These are phyloP conservation scores for Anthonomus grandis DNA, from an alignment of 1,140 invertebrate species.

Conservation along the genomic window DNA sequence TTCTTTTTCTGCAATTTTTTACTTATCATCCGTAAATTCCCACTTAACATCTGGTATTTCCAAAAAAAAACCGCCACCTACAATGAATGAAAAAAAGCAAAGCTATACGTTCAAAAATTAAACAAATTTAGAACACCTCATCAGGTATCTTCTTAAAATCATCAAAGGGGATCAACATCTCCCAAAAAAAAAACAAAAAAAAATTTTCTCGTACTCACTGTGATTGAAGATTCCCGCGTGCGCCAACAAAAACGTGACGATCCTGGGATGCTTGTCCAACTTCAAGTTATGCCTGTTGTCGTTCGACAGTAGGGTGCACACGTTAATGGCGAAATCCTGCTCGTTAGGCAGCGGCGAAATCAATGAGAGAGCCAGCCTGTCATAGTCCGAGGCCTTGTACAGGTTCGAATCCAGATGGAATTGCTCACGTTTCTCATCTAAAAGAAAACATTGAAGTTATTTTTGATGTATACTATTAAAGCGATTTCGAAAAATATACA, in stretches of 20 bases:
- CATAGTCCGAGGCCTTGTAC: conserved; percentile 78
- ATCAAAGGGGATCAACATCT: too few species aligned
- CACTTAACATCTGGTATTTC: too few species aligned
- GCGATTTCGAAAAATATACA: too few species aligned
- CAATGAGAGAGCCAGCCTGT: conserved; percentile 83
- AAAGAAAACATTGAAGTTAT: conserved; percentile 7
- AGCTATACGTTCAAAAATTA: background rate
- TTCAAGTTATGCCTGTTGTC: conserved; percentile 87
- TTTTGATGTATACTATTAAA: too few species aligned
- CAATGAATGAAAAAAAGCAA: background rate
- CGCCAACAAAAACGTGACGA: conserved; percentile 85
- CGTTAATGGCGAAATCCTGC: conserved; percentile 97
- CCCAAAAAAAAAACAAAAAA: too few species aligned
- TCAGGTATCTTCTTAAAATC: too few species aligned
- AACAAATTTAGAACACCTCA: too few species aligned
- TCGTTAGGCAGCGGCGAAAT: conserved; percentile 95
- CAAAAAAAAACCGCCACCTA: too few species aligned
- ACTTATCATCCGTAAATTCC: too few species aligned
- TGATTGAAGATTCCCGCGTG: conserved; percentile 91
- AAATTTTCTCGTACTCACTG: too few species aligned
- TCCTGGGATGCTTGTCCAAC: conserved; percentile 75
- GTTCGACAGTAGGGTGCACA: conserved; percentile 91
- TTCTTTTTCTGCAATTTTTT: too few species aligned
- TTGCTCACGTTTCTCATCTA: conserved; percentile 48
- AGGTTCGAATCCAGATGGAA: conserved; percentile 68